Conservation (phyloP, 1,140 invertebrate species). For the Drusus annulatus region DNA sequence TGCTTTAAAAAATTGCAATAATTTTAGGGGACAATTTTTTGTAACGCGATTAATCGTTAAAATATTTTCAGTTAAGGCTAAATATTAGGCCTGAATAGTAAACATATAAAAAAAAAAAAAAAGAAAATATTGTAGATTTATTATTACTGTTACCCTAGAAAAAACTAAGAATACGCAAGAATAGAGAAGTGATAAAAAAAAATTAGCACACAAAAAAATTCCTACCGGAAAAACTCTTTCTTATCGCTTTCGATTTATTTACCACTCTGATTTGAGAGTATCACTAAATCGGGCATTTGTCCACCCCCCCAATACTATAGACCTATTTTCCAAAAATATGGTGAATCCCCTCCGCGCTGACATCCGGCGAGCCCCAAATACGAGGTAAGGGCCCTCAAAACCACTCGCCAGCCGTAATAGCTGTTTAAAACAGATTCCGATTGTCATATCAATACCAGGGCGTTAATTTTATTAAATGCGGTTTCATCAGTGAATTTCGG, state of each 20-base stretch:
- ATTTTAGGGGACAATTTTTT: too few species aligned
- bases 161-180: too few species aligned
- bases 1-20: too few species aligned
- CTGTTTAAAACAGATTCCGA: conserved; percentile 43
- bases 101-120: too few species aligned
- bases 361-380: background rate
- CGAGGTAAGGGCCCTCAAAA: conserved; percentile 8
- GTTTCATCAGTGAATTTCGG: background rate
- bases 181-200: too few species aligned
- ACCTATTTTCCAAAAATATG: conserved; percentile 20
- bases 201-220: too few species aligned
- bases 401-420: conserved; percentile 12
- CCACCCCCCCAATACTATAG: background rate
- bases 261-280: background rate
- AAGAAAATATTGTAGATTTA: too few species aligned
- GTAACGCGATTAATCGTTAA: too few species aligned
- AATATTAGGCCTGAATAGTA: too few species aligned
- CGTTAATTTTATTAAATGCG: conserved; percentile 31
- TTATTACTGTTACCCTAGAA: too few species aligned
- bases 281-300: background rate
- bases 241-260: background rate
- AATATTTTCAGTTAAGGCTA: too few species aligned
- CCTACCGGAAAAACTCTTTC: background rate
- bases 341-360: conserved; percentile 4
- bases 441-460: conserved; percentile 38